Conservation (phyloP, 2,888 invertebrate species). For the Drosophila subsilvestris region DNA sequence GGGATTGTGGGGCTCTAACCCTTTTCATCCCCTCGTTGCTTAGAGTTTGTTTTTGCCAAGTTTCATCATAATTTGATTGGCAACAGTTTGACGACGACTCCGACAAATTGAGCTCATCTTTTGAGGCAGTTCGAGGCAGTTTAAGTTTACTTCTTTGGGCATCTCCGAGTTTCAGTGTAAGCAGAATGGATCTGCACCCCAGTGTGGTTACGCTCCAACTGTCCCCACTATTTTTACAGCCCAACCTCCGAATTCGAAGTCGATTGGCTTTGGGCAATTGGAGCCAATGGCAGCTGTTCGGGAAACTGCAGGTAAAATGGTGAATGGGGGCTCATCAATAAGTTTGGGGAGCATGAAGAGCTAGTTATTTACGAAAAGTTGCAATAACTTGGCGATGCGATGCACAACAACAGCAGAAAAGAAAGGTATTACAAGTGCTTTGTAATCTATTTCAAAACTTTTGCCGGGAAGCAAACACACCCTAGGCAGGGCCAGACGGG, state of each 20-base stretch:
- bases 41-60: constrained; percentile 33
- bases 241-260: neutral
- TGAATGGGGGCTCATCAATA: constrained; percentile 61
- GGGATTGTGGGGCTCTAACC: constrained; percentile 13
- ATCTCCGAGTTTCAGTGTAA: neutral
- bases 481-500: constrained; percentile 1
- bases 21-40: neutral
- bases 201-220: neutral
- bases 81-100: constrained; percentile 30
- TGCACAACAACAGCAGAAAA: constrained; percentile 39
- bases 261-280: neutral
- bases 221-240: neutral
- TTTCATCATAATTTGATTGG: constrained; percentile 47
- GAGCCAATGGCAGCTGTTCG: constrained; percentile 17
- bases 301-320: constrained; percentile 37
- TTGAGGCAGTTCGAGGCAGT: neutral
- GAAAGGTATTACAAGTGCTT: constrained; percentile 66
- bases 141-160: neutral
- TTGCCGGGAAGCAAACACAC: constrained; percentile 42
- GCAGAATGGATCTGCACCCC: too few relatives aligned
- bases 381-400: constrained; percentile 68
- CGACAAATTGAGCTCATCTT: neutral
- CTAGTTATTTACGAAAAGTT: constrained; percentile 69
- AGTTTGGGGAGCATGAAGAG: constrained; percentile 9
- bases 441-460: constrained; percentile 73